phyloP scores from a whole-genome alignment of 2,888 invertebrate genomes.

The Leucophora obtusa region DNA sequence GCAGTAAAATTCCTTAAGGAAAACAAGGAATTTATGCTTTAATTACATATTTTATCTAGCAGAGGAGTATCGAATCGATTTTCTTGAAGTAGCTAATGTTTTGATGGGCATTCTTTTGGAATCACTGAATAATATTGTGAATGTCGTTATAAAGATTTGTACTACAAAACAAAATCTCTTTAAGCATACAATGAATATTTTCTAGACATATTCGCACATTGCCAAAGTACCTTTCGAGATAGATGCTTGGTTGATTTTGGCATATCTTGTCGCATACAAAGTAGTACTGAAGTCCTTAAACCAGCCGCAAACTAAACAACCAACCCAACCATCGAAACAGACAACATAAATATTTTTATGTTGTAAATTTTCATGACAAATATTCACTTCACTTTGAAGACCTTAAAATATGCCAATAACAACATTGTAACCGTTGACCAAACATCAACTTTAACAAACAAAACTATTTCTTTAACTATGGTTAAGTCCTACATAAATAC shows the following conservation, averaged over 20 bases:
- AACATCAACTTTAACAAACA: constrained; percentile 47
- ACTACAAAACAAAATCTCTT: constrained; percentile 35
- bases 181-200: constrained; percentile 35
- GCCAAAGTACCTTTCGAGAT: background rate
- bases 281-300: constrained; percentile 26
- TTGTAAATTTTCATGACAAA: constrained; percentile 64
- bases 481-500: too few relatives aligned
- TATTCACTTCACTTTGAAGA: constrained; percentile 63
- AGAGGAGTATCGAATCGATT: constrained; percentile 1
- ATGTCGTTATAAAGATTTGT: constrained; percentile 36
- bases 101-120: background rate
- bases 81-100: background rate
- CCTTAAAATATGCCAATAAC: constrained; percentile 63
- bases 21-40: constrained; percentile 61
- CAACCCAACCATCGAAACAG: constrained; percentile 37
- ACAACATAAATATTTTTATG: constrained; percentile 59
- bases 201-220: constrained; percentile 43
- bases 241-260: constrained; percentile 24
- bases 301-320: constrained; percentile 6
- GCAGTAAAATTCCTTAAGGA: constrained; percentile 55
- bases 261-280: constrained; percentile 9
- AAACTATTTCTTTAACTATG: constrained; percentile 18
- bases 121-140: background rate
- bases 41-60: constrained; percentile 51
- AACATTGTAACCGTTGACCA: constrained; percentile 60